Evolutionary conservation across 2,888 invertebrate species (phyloP).

Genomic region (Philereme vetulata): DNA sequence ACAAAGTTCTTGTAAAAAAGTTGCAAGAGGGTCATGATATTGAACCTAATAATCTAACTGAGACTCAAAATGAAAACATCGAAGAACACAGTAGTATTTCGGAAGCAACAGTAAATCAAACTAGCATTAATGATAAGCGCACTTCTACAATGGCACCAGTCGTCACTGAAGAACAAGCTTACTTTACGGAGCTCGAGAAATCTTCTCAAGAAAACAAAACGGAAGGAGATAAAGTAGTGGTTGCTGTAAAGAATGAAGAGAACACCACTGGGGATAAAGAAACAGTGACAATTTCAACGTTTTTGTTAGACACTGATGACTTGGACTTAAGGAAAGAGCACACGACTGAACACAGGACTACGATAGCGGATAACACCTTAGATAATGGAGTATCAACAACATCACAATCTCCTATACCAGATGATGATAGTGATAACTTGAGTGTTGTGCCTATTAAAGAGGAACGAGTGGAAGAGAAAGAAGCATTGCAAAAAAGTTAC

Average conservation of each 20-base stretch:
- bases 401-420: conserved; percentile 30
- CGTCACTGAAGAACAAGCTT: conserved; percentile 43
- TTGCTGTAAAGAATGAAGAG: conserved; percentile 24
- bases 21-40: conserved; percentile 83
- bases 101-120: conserved; percentile 36
- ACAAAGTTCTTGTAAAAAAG: conserved; percentile 84
- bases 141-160: conserved; percentile 32
- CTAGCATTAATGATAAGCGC: conserved; percentile 31
- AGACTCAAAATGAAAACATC: conserved; percentile 71
- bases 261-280: conserved; percentile 38
- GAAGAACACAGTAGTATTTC: conserved; percentile 57
- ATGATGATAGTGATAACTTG: conserved; percentile 55
- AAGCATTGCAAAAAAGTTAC: conserved; percentile 53
- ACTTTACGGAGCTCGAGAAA: conserved; percentile 49
- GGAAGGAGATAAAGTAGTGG: conserved; percentile 30
- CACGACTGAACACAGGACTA: conserved; percentile 38
- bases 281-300: conserved; percentile 59
- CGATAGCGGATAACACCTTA: conserved; percentile 36
- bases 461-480: conserved; percentile 52
- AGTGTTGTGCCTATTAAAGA: conserved; percentile 69
- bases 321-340: conserved; percentile 53
- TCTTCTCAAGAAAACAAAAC: conserved; percentile 41
- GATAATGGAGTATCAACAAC: conserved; percentile 39
- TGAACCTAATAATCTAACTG: conserved; percentile 68
- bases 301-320: conserved; percentile 74